Base-by-base conservation (phyloP, 2,888 invertebrate species). In the Endotricha flammealis region DNA sequence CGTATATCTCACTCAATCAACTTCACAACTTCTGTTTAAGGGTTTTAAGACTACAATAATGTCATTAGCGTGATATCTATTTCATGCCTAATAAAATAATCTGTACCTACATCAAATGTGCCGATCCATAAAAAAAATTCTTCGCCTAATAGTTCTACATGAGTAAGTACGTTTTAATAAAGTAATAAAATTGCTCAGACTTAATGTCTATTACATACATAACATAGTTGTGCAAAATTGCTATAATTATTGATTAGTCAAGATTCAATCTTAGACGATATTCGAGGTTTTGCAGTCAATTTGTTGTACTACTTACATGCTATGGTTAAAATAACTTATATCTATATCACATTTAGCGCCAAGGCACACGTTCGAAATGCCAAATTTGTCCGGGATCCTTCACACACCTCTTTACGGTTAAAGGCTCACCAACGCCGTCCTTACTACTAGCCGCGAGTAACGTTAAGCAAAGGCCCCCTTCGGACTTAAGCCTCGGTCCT, bases 291-390 rank as follows among this genome's bases (percentile, higher is more conserved):
- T 23, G 29, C 29, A 29, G 20, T 35, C 28, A 13, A 13, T 22
- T 29, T 10, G 11, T 35, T 35, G 11, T 20, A 4, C 44, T 48
- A 51, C 12, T 32, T 45, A 32, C 46, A 45, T 47, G 42, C 41
- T 48, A 39, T 12, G 28, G 48, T 53, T 17, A 28, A 10, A 10
- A 27, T 17, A 10, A 17, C 13, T 24, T 28, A 20, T 27, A 32
- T 4, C 38, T 65, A 51, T 57, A 64, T 60, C 57, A 64, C 56
- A 55, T 49, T 55, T 49, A 89, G 50, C 89, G 90, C 94, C 94
- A 93, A 58, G 89, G 79, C 54, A 93, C 89, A 38, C 88, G 63
- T 67, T 92, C 90, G 42, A 93, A 80, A 55, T 79, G 77, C 93
- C 93, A 94, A 54, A 90, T 89, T 67, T 94, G 93, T 36, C 88